Evolutionary conservation across 2,113 vertebrate genomes (phyloP).

Genomic region (Grantiella picta): DNA sequence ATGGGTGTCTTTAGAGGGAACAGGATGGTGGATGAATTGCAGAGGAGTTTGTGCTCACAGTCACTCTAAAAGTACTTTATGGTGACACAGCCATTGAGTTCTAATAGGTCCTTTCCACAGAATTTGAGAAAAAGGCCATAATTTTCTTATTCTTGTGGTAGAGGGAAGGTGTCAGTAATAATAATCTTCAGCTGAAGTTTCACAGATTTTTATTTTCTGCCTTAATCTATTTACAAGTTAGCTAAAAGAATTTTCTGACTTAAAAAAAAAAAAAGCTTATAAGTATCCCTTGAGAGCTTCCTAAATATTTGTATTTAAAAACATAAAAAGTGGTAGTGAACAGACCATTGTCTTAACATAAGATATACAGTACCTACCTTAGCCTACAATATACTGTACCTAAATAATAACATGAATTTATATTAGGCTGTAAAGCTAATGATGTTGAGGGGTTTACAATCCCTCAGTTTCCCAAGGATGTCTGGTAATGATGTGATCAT

Average conservation of each 20-base stretch:
- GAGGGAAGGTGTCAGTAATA: background rate
- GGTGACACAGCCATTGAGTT: background rate
- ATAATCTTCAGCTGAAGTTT: background rate
- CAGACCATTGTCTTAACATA: background rate
- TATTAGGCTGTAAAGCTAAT: constrained; percentile 6
- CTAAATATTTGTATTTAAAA: background rate
- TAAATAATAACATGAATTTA: background rate
- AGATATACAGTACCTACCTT: background rate
- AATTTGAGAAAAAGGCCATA: background rate
- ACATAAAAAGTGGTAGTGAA: background rate
- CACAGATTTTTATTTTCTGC: background rate
- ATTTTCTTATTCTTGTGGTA: background rate
- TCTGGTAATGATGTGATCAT: background rate
- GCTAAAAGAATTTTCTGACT: background rate
- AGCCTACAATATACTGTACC: background rate
- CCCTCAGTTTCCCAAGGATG: background rate
- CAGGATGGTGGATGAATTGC: background rate
- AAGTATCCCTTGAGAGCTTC: background rate
- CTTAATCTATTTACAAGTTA: background rate
- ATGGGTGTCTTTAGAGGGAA: background rate
- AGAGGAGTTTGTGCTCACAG: background rate
- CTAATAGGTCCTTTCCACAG: background rate
- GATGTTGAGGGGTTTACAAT: background rate
- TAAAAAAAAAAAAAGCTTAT: background rate
- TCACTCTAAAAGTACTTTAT: background rate